A percentile compares a stretch with the other conserved stretches of the same genome.
These are phyloP conservation scores for Ethmia dodecea DNA, from an alignment of 2,888 invertebrate species.

Conservation along the genomic window DNA sequence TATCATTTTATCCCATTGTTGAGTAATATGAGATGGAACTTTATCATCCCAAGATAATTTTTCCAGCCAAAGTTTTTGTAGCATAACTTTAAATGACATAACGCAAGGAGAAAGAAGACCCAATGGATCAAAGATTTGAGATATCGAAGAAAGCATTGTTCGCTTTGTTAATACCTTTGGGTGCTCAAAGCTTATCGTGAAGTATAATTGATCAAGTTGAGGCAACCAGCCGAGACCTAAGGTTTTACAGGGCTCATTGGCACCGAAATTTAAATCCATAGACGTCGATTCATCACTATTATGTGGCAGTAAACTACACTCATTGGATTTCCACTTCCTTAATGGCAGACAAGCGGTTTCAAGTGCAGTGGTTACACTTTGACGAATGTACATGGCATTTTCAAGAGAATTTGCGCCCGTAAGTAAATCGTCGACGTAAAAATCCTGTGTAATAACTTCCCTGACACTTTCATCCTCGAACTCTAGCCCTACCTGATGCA, in stretches of 20 bases:
- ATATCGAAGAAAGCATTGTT: conserved; percentile 17
- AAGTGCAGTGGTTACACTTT: conserved; percentile 12
- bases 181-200: conserved; percentile 1
- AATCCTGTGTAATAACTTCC: conserved; percentile 22
- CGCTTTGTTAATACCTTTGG: conserved; percentile 16
- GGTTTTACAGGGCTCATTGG: conserved; percentile 10
- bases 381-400: conserved; percentile 9
- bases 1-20: background rate
- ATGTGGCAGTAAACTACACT: conserved; percentile 8
- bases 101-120: conserved; percentile 22
- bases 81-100: conserved; percentile 19
- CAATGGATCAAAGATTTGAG: conserved; percentile 24
- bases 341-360: conserved; percentile 20
- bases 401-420: conserved; percentile 14
- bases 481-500: conserved; percentile 21
- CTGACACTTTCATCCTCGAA: conserved; percentile 13
- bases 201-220: conserved; percentile 11
- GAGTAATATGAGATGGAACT: conserved; percentile 2
- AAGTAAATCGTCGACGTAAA: conserved; percentile 25
- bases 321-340: conserved; percentile 20
- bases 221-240: conserved; percentile 19
- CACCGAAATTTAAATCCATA: conserved; percentile 15
- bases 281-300: conserved; percentile 3
- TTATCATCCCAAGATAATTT: conserved; percentile 24
- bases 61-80: conserved; percentile 23